Evolutionary conservation across 2,888 invertebrate genomes (phyloP).

Genomic region (Cryptocheilus praepositus): DNA sequence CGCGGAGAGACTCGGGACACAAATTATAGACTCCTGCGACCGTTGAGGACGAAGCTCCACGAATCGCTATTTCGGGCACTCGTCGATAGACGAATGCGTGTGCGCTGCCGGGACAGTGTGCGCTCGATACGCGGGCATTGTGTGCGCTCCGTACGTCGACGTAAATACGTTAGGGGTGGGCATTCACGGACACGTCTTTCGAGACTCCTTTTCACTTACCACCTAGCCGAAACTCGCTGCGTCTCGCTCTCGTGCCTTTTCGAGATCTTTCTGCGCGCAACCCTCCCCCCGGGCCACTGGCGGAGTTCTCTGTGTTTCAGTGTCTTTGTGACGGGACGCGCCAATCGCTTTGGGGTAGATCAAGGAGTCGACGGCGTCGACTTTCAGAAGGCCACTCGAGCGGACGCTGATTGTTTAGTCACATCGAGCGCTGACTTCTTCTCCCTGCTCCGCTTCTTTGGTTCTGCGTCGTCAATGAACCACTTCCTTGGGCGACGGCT

Average conservation of each 20-base stretch:
- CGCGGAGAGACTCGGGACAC: conserved; percentile 42
- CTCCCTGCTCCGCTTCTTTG: conserved; percentile 29
- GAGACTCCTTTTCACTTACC: conserved; percentile 15
- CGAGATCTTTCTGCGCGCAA: not conserved
- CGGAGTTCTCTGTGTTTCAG: conserved; percentile 13
- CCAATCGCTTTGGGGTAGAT: conserved; percentile 66
- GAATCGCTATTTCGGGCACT: conserved; percentile 52
- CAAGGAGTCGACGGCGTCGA: conserved; percentile 63
- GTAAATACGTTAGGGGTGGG: conserved; percentile 24
- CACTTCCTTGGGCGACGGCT: conserved; percentile 21
- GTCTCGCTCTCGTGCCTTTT: not conserved
- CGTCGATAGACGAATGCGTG: conserved; percentile 25
- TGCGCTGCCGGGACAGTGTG: conserved; percentile 15
- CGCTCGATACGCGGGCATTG: not conserved
- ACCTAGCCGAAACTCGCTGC: not conserved
- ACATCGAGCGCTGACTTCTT: conserved; percentile 65
- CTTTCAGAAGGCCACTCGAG: conserved; percentile 60
- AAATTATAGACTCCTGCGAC: conserved; percentile 73
- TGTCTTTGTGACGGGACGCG: conserved; percentile 53
- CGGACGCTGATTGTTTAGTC: conserved; percentile 67
- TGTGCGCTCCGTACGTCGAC: not conserved
- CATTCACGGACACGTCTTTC: conserved; percentile 62
- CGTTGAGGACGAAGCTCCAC: conserved; percentile 62
- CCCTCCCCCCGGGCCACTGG: conserved; percentile 17
- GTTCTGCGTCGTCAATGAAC: conserved; percentile 20